Conservation (phyloP, 2,797 vertebrate genomes). For the Phataginus tetradactyla region DNA sequence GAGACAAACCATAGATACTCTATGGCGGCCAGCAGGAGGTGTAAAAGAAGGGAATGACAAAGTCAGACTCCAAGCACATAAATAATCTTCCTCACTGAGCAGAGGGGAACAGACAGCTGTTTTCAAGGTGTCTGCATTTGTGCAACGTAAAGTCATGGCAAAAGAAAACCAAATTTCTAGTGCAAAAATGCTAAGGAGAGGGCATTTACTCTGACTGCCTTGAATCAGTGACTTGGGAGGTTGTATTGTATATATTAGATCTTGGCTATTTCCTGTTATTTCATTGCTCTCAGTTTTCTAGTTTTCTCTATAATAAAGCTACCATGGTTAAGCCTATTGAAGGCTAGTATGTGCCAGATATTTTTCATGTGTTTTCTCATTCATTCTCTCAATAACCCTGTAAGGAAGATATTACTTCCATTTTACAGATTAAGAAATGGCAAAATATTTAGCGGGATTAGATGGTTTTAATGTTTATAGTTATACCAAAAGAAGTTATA, state of each 20-base stretch:
- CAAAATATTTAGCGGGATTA: background rate
- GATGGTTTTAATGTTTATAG: background rate
- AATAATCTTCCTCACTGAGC: background rate
- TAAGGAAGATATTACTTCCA: background rate
- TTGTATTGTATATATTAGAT: background rate
- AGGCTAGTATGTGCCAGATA: background rate
- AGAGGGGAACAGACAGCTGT: background rate
- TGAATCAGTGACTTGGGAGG: background rate
- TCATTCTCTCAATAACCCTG: background rate
- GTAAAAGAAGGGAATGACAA: background rate
- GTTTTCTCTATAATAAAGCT: background rate
- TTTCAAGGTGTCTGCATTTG: background rate
- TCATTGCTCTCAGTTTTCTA: background rate
- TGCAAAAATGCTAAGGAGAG: background rate
- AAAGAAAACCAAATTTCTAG: background rate
- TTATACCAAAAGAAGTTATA: background rate
- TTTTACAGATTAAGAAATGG: background rate
- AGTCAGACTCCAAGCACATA: background rate
- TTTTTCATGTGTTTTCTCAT: background rate
- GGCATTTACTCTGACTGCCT: background rate
- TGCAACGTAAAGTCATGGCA: background rate
- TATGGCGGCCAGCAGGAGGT: background rate
- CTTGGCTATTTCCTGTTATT: background rate
- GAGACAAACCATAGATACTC: background rate
- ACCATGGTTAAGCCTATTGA: background rate